Base-by-base conservation (phyloP, 2,888 invertebrate genomes). In the Ditula angustiorana region DNA sequence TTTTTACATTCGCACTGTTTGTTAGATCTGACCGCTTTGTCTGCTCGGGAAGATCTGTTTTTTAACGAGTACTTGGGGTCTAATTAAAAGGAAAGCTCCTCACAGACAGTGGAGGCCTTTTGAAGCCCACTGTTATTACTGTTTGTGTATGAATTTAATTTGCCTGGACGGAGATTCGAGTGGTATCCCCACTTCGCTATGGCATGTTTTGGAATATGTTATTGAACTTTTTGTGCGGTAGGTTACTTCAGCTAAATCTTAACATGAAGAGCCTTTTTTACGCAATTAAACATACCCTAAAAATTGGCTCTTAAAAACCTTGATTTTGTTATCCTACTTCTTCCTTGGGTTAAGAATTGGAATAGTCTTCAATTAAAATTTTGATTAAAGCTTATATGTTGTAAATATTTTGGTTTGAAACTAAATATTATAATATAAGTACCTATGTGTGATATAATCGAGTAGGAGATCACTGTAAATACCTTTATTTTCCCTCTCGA, bases 41-140 rank as follows among this genome's bases (percentile, higher is more conserved):
- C 88, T 86, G 91, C 82, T 83, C 75, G 82, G 85, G 85, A 90
- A 90, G 90, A 92, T 92, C 89, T 88, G 88, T 92, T 92, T 92
- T 91, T 90, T 92, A 91, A 92, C 91, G 87, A 91, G 92, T 92
- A 89, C 92, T 92, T 92, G 90, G 89, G 82, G 87, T 86, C 90
- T 92, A 92, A 92, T 92, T 92, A 92, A 92, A 92, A 90, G 92
- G 92, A 92, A 92, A 88, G 87, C 90, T 79, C 83, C 79, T 83
- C 78, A 82, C 88, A 88, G 89, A 90, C 91, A 88, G 86, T 82
- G 81, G 88, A 88, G 89, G 86, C 88, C 90, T 92, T 92, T 92
- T 92, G 91, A 92, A 87, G 90, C 90, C 82, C 82, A 79, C 86
- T 86, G 90, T 89, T 91, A 91, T 90, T 86, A 90, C 89, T 83